Conservation (phyloP, 2,113 vertebrate genomes). For the Corydoras sp. region DNA sequence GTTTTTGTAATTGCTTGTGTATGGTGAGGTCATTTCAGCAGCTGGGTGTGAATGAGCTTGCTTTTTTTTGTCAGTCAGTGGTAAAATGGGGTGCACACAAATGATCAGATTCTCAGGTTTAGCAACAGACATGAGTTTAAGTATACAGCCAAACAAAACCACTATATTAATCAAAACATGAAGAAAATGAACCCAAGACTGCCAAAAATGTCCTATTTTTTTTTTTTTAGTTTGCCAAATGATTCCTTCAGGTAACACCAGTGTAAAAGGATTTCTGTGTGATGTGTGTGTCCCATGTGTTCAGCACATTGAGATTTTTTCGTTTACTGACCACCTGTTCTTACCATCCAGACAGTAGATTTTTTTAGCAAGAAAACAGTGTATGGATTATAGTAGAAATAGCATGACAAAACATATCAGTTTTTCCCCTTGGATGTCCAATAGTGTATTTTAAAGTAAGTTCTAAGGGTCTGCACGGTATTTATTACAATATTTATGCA, state of each 20-base stretch:
- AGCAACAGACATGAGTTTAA: too few species aligned
- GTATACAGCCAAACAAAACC: too few species aligned
- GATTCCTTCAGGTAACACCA: neutral
- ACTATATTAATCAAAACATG: too few species aligned
- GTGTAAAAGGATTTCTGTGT: neutral
- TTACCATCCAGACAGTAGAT: neutral
- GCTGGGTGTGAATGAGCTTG: conserved; percentile 25
- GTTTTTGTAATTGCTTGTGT: neutral
- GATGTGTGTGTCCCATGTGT: conserved; percentile 8
- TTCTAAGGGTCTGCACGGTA: too few species aligned
- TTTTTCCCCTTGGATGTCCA: too few species aligned
- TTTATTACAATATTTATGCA: too few species aligned
- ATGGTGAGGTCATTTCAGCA: conserved; percentile 6
- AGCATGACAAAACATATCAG: neutral
- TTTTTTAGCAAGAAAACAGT: neutral
- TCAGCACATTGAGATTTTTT: conserved; percentile 4
- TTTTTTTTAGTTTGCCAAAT: neutral
- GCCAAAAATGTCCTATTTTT: neutral
- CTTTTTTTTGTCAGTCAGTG: conserved; percentile 7
- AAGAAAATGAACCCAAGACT: neutral
- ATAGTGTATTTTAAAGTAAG: too few species aligned
- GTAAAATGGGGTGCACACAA: neutral
- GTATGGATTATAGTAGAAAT: conserved; percentile 1
- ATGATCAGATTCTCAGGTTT: too few species aligned
- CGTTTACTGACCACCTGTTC: neutral